phyloP scores from a whole-genome alignment of 2,888 invertebrate genomes.

The Eretmocerus hayati region DNA sequence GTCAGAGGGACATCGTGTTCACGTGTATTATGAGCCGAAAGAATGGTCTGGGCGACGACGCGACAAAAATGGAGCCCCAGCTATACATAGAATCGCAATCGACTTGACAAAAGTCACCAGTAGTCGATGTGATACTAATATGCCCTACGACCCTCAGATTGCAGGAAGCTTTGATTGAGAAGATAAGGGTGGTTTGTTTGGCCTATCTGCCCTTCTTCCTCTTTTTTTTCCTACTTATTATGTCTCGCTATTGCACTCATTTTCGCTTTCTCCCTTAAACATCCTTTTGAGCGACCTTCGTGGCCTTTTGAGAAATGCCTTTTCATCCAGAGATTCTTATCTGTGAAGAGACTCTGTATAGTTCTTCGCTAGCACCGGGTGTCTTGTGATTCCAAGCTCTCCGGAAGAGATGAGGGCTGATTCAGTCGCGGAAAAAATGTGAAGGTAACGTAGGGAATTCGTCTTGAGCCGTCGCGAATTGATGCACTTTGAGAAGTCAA shows the following conservation, averaged over 20 bases:
- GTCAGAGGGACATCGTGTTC: too few species aligned
- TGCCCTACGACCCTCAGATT: not conserved
- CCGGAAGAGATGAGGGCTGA: slow-evolving; percentile 5
- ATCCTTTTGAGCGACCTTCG: not conserved
- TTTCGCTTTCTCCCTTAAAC: not conserved
- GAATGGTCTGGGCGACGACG: slow-evolving; percentile 16
- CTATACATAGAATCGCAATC: slow-evolving; percentile 19
- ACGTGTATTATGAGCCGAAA: too few species aligned
- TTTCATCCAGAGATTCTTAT: too few species aligned
- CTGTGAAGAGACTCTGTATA: too few species aligned
- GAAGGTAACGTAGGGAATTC: not conserved
- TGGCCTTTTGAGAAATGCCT: not conserved
- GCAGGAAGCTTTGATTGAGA: slow-evolving; percentile 20
- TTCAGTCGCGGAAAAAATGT: slow-evolving; percentile 14
- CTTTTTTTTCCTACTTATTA: slow-evolving; percentile 2
- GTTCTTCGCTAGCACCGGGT: not conserved
- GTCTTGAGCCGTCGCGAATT: slow-evolving; percentile 12
- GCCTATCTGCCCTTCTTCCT: slow-evolving; percentile 21
- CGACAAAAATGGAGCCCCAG: slow-evolving; percentile 19
- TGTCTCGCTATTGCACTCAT: too few species aligned
- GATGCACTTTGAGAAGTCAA: slow-evolving; percentile 14
- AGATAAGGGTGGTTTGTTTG: slow-evolving; percentile 36
- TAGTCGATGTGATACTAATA: not conserved
- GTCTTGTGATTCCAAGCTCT: slow-evolving; percentile 14
- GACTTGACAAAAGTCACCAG: not conserved